These are phyloP conservation scores for Illadopsis cleaveri DNA, from an alignment of 2,113 vertebrate species.

Conservation along the genomic window DNA sequence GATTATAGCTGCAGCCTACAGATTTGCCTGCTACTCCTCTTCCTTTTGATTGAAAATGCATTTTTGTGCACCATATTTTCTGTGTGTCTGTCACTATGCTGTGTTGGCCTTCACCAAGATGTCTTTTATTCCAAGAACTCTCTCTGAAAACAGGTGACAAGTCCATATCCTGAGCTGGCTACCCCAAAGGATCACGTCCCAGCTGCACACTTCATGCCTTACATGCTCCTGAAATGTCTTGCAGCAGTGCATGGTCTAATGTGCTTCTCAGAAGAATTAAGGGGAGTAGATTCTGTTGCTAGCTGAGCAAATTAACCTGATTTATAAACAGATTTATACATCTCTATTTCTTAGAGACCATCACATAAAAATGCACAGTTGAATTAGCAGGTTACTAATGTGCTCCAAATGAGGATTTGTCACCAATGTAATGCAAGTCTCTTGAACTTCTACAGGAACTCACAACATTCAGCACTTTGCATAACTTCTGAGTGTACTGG, in stretches of 20 bases:
- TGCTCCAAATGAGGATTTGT: neutral
- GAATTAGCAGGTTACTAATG: neutral
- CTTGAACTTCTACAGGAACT: neutral
- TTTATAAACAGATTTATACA: neutral
- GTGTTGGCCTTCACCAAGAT: rapidly evolving
- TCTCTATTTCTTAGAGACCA: neutral
- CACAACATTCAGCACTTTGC: neutral
- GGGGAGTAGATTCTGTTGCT: neutral
- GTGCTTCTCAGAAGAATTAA: neutral
- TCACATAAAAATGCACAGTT: neutral
- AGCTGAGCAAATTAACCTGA: neutral
- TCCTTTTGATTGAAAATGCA: neutral
- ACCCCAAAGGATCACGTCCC: neutral
- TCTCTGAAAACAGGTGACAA: neutral
- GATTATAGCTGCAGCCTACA: neutral
- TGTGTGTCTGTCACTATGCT: neutral
- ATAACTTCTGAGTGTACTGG: neutral
- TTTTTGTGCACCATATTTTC: neutral
- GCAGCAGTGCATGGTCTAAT: neutral
- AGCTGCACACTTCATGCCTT: neutral
- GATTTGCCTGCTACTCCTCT: neutral
- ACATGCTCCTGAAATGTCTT: neutral
- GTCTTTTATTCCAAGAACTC: neutral
- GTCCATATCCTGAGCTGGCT: neutral
- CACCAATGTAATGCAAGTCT: neutral